These are phyloP conservation scores for Sinocyclocheilus grahami DNA, from an alignment of 2,113 vertebrate species.

Conservation along the genomic window DNA sequence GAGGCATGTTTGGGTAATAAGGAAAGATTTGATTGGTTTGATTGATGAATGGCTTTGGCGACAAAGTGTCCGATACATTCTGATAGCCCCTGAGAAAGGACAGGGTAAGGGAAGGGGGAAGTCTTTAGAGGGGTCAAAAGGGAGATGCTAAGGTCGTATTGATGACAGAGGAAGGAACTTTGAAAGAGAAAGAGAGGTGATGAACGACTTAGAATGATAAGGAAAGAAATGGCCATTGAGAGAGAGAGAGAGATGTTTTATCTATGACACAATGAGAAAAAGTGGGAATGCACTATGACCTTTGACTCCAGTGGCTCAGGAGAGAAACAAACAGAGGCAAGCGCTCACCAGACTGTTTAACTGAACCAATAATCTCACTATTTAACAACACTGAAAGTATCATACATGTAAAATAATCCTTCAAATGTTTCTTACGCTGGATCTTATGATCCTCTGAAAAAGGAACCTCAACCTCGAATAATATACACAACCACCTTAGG, in stretches of 20 bases:
- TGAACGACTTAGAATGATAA: conserved; percentile 49
- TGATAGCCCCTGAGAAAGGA: conserved; percentile 46
- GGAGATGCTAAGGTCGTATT: conserved; percentile 54
- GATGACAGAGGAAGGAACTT: conserved; percentile 54
- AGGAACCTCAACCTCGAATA: not conserved
- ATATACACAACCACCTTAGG: no score
- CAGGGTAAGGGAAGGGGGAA: conserved; percentile 1
- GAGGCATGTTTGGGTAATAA: conserved; percentile 2
- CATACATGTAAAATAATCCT: not conserved
- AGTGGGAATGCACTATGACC: conserved; percentile 50
- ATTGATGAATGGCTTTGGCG: conserved; percentile 50
- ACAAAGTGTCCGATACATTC: conserved; percentile 49
- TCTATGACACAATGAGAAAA: conserved; percentile 32
- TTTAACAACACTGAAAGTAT: not conserved
- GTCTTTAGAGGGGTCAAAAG: conserved; percentile 20
- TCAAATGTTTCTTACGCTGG: not conserved
- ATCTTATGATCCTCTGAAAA: not conserved
- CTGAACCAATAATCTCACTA: not conserved
- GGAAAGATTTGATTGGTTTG: conserved; percentile 25
- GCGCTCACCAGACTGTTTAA: not conserved
- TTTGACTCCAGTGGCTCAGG: conserved; percentile 41
- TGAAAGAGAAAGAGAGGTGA: conserved; percentile 51
- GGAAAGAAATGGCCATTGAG: not conserved
- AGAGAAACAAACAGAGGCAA: not conserved
- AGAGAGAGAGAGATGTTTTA: conserved; percentile 37